These are phyloP conservation scores for Pseudomugil tenellus DNA, from an alignment of 2,797 vertebrate genomes.

Conservation along the genomic window DNA sequence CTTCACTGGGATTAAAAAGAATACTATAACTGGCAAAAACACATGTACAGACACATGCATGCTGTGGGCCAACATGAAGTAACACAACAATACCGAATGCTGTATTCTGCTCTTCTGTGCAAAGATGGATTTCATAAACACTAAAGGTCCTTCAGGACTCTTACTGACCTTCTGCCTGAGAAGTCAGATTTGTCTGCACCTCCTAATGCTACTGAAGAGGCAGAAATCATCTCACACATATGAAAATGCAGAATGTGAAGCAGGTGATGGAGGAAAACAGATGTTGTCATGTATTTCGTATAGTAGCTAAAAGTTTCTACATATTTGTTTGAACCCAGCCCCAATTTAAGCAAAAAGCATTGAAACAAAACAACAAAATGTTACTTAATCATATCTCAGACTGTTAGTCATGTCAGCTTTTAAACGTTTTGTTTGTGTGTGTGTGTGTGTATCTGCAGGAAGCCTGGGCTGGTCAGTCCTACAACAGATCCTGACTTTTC, in stretches of 20 bases:
- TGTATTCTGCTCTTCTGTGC: neutral
- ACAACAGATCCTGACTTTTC: constrained; percentile 23
- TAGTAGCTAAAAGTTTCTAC: too few relatives aligned
- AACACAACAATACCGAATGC: constrained; percentile 8
- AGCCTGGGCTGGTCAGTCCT: neutral
- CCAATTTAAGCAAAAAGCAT: neutral
- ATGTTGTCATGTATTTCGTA: too few relatives aligned
- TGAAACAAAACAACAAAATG: neutral
- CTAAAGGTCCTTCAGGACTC: neutral
- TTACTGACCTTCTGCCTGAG: neutral
- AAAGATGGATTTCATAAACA: neutral
- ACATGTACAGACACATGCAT: constrained; percentile 4
- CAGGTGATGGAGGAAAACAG: too few relatives aligned
- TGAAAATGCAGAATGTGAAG: neutral
- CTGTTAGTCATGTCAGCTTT: too few relatives aligned
- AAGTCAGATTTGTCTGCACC: neutral
- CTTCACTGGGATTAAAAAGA: constrained; percentile 21
- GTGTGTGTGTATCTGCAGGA: too few relatives aligned
- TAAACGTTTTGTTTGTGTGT: neutral
- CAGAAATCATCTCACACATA: too few relatives aligned
- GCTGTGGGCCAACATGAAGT: neutral
- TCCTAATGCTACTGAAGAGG: constrained; percentile 1
- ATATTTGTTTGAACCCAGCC: neutral
- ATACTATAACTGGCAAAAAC: neutral
- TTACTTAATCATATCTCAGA: neutral